phyloP scores from a whole-genome alignment of 2,797 vertebrate genomes.

The Aythya fuligula region DNA sequence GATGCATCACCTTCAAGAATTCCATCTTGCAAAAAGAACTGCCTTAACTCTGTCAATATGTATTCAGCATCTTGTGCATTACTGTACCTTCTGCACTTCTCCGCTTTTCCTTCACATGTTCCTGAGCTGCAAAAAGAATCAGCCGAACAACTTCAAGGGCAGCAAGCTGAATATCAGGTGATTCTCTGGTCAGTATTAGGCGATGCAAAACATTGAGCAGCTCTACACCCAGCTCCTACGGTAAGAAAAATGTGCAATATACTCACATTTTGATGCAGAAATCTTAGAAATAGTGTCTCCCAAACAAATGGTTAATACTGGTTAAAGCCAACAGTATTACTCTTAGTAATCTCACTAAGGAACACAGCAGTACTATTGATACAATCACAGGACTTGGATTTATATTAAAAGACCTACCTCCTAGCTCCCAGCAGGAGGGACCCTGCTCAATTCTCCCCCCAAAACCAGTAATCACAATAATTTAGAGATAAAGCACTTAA shows the following conservation, averaged over 20 bases:
- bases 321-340: not conserved
- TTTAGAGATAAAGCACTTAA: not conserved
- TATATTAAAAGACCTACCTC: not conserved
- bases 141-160: constrained; percentile 87
- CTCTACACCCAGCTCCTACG: constrained; percentile 88
- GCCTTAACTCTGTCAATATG: not conserved
- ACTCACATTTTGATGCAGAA: not conserved
- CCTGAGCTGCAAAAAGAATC: constrained; percentile 89
- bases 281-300: not conserved
- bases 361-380: not conserved
- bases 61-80: not conserved
- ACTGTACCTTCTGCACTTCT: constrained; percentile 91
- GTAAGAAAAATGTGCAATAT: constrained; percentile 17
- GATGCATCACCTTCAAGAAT: not conserved
- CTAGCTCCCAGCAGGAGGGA: not conserved
- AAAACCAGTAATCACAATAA: not conserved
- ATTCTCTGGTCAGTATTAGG: constrained; percentile 91
- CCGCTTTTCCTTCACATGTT: constrained; percentile 90
- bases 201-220: constrained; percentile 91
- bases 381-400: not conserved
- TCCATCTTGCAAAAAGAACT: not conserved
- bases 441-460: not conserved
- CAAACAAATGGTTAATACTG: not conserved
- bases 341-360: not conserved
- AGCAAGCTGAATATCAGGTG: constrained; percentile 83